Percentiles rank a stretch among this genome's conserved stretches.
These are phyloP conservation scores for Stictonetta naevosa DNA, from an alignment of 2,113 vertebrate species.

Conservation along the genomic window DNA sequence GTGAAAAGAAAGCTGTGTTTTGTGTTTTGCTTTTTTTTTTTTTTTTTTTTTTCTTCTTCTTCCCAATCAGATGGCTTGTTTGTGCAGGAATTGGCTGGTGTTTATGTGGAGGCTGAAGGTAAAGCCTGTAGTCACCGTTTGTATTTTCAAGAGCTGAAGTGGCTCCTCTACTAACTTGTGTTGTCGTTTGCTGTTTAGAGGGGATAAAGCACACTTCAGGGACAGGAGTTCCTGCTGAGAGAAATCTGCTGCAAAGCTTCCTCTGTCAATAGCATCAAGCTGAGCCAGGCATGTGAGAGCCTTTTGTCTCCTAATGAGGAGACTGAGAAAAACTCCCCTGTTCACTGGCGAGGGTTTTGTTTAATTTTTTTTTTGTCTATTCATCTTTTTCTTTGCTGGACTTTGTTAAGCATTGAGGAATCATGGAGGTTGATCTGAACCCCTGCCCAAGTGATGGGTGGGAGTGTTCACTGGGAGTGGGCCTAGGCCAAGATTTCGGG, in stretches of 20 bases:
- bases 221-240: slow-evolving; percentile 52
- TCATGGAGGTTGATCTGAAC: not conserved
- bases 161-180: slow-evolving; percentile 20
- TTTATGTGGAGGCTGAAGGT: slow-evolving; percentile 14
- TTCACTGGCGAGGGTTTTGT: not conserved
- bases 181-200: not conserved
- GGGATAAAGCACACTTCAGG: slow-evolving; percentile 43
- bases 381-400: not conserved
- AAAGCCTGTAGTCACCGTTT: not conserved
- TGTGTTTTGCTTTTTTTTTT: not conserved
- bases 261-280: not conserved
- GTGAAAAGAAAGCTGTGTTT: slow-evolving; percentile 20
- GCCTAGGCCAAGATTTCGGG: not conserved
- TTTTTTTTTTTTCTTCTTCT: not conserved
- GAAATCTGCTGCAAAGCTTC: not conserved
- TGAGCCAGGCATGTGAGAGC: not conserved
- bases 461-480: not conserved
- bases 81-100: slow-evolving; percentile 28
- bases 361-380: not conserved
- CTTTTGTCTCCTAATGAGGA: slow-evolving; percentile 41
- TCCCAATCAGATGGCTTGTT: not conserved
- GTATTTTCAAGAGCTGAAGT: slow-evolving; percentile 6
- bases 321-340: slow-evolving; percentile 29
- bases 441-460: not conserved
- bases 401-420: not conserved